Conservation (phyloP, 2,797 vertebrate species). For the Anguilla megastoma region DNA sequence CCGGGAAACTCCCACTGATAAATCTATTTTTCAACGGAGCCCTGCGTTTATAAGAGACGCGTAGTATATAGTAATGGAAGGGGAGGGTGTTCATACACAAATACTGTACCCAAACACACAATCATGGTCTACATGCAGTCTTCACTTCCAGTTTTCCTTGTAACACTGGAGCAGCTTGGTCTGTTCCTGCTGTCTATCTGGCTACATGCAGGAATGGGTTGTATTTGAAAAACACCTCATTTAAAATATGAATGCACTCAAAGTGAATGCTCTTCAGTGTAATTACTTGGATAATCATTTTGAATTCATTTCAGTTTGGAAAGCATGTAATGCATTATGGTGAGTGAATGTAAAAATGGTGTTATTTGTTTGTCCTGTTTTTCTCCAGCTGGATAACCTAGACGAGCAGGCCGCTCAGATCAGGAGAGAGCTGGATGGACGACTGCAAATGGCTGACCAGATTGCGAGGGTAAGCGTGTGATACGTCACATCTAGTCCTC, state of each 20-base stretch:
- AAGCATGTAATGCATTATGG: neutral
- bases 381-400: constrained; percentile 90
- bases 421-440: constrained; percentile 93
- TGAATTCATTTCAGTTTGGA: neutral
- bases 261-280: neutral
- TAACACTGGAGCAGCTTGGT: too few species aligned
- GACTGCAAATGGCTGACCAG: constrained; percentile 99
- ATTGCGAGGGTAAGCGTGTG: constrained; percentile 90
- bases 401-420: constrained; percentile 99
- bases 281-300: too few species aligned
- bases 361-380: neutral
- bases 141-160: too few species aligned
- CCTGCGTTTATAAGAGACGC: too few species aligned
- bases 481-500: constrained; percentile 20
- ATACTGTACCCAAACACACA: too few species aligned
- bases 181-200: too few species aligned
- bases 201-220: too few species aligned
- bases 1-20: neutral
- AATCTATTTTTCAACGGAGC: neutral
- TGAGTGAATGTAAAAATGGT: constrained; percentile 26
- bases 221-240: too few species aligned
- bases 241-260: too few species aligned
- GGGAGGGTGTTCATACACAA: too few species aligned
- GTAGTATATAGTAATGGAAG: too few species aligned
- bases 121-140: too few species aligned